A percentile compares a stretch with the other conserved stretches of the same genome.
Conservation (phyloP, 2,888 invertebrate species). For the Incurvaria masculella region DNA sequence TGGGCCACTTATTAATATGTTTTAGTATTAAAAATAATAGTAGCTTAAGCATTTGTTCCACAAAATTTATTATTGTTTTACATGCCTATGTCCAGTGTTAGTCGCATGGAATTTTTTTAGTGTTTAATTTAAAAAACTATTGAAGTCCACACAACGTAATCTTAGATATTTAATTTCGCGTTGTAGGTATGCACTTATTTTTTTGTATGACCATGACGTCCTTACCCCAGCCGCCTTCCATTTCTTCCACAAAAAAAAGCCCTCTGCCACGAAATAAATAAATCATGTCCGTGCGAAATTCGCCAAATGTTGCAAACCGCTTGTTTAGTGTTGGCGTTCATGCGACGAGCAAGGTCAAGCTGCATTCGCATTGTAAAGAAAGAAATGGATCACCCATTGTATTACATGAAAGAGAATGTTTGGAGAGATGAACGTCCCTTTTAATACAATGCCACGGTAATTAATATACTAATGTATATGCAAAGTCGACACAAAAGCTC, state of each 20-base stretch:
- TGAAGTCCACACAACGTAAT: no score
- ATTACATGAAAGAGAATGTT: constrained; percentile 26
- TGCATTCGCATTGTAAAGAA: constrained; percentile 30
- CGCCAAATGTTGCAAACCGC: constrained; percentile 43
- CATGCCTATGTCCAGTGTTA: no score
- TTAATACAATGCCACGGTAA: constrained; percentile 37
- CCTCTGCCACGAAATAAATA: constrained; percentile 27
- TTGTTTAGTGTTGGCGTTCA: constrained; percentile 23
- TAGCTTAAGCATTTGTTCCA: no score
- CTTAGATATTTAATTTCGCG: no score
- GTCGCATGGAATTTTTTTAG: no score
- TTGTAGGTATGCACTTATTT: no score
- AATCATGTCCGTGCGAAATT: constrained; percentile 47
- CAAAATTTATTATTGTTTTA: no score
- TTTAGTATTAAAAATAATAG: no score
- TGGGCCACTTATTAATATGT: no score
- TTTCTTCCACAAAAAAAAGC: constrained; percentile 30
- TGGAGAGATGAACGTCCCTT: constrained; percentile 39
- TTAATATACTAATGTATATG: constrained; percentile 42
- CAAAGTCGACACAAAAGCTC: not conserved
- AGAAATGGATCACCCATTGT: constrained; percentile 24
- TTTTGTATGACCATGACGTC: no score
- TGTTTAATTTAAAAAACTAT: no score
- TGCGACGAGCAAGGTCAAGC: constrained; percentile 33
- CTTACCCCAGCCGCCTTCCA: constrained; percentile 21